Evolutionary conservation across 2,888 invertebrate species (phyloP), one percentile per base, ranked within the genome.

Genomic region (Agelastica alni): DNA sequence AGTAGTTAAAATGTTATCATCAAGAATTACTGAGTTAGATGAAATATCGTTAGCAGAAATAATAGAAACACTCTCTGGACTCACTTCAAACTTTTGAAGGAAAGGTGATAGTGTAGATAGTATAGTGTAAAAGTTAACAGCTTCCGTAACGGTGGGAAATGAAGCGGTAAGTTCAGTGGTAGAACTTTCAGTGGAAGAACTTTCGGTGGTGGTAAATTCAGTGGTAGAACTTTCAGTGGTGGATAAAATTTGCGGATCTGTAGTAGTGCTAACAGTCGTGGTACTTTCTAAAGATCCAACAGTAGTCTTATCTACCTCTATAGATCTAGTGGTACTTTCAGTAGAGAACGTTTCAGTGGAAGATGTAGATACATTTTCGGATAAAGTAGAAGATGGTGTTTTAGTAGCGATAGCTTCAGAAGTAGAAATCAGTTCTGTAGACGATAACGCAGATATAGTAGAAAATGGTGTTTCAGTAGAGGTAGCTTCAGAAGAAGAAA

Each of bases 1-100:
- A 63, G 83, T 79, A 60, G 81, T 72, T 67, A 77, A 78, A 52
- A 75, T 73, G 78, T 80, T 79, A 76, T 82, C 81, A 71, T 79
- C 79, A 59, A 77, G 77, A 70, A 82, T 75, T 75, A 76, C 79
- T 43, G 63, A 60, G 63, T 73, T 75, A 65, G 68, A 69, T 34
- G 68, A 68, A 39, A 73, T 43, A 65, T 75, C 76, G 58, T 76
- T 76, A 68, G 74, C 75, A 31, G 75, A 75, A 61, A 69, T 73
- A 39, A 76, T 61, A 37, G 69, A 70, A 43, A 77, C 75, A 60
- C 74, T 75, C 51, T 68, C 73, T 22, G 75, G 73, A 72, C 75
- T 75, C 70, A 77, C 75, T 73, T 75, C 68, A 53, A 76, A 74
- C 45, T 65, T 71, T 20, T 66, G 51, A n/a, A n/a, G n/a, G 13